Conservation (phyloP, 1,140 invertebrate genomes). For the Mercenaria mercenaria region DNA sequence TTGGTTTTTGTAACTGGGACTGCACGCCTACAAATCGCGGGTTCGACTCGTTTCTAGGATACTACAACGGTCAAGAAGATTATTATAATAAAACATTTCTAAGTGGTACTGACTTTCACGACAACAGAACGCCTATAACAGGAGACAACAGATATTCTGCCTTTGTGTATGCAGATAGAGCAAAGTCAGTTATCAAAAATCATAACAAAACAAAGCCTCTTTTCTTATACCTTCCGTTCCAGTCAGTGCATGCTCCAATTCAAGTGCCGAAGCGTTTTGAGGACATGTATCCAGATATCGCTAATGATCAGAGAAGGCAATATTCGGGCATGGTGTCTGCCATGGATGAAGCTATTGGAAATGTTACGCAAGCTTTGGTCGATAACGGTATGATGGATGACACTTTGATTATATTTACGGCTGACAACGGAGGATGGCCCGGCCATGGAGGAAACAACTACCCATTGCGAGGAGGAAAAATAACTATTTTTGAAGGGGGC, state of each 20-base stretch:
- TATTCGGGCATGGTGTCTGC: constrained; percentile 86
- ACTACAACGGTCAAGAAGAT: constrained; percentile 82
- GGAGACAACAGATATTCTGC: constrained; percentile 67
- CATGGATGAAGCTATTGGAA: constrained; percentile 87
- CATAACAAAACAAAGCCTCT: constrained; percentile 1
- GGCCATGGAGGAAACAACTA: constrained; percentile 75
- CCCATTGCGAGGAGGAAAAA: constrained; percentile 78
- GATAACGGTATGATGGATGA: constrained; percentile 75
- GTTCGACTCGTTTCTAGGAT: constrained; percentile 87
- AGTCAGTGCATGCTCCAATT: constrained; percentile 21
- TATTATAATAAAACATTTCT: constrained; percentile 75
- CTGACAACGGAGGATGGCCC: constrained; percentile 72
- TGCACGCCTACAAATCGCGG: constrained; percentile 86
- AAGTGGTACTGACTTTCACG: constrained; percentile 12
- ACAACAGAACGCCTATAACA: constrained; percentile 85
- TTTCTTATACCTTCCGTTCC: constrained; percentile 33
- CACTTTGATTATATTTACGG: constrained; percentile 58
- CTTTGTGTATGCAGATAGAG: background rate
- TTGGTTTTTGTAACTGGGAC: constrained; percentile 85
- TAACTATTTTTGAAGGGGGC: constrained; percentile 79
- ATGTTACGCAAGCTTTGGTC: constrained; percentile 85
- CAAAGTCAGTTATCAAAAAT: background rate
- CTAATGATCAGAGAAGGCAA: constrained; percentile 59
- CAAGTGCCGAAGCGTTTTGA: constrained; percentile 22
- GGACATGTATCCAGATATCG: constrained; percentile 46